phyloP scores from a whole-genome alignment of 2,113 vertebrate genomes.

The Campylomormyrus tamandua region DNA sequence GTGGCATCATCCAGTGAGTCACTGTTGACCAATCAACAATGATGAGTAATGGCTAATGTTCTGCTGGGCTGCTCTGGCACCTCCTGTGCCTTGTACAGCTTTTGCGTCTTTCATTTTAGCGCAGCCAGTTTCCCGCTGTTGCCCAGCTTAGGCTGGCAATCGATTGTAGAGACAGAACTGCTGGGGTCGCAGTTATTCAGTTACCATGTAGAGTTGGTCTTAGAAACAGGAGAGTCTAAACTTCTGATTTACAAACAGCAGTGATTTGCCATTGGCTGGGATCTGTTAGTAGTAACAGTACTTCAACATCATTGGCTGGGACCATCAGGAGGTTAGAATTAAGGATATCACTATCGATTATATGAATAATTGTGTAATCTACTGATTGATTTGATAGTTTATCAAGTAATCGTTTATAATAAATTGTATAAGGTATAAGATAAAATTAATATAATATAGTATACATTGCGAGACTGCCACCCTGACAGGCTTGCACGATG shows the following conservation, averaged over 20 bases:
- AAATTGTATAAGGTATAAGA: not conserved
- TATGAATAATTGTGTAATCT: not conserved
- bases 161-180: not conserved
- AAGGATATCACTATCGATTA: not conserved
- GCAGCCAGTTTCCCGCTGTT: not conserved
- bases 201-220: not conserved
- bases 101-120: not conserved
- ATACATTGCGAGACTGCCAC: not conserved
- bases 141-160: not conserved
- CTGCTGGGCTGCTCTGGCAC: not conserved
- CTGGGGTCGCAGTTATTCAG: not conserved
- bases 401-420: not conserved
- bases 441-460: not conserved
- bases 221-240: not conserved
- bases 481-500: not conserved
- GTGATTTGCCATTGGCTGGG: not conserved
- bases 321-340: not conserved
- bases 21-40: too few species aligned
- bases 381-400: not conserved
- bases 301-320: not conserved
- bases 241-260: not conserved
- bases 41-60: not conserved
- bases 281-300: not conserved
- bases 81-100: not conserved
- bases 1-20: not conserved